Evolutionary conservation across 2,888 invertebrate genomes (phyloP).

Genomic region (Napeogenes inachia): DNA sequence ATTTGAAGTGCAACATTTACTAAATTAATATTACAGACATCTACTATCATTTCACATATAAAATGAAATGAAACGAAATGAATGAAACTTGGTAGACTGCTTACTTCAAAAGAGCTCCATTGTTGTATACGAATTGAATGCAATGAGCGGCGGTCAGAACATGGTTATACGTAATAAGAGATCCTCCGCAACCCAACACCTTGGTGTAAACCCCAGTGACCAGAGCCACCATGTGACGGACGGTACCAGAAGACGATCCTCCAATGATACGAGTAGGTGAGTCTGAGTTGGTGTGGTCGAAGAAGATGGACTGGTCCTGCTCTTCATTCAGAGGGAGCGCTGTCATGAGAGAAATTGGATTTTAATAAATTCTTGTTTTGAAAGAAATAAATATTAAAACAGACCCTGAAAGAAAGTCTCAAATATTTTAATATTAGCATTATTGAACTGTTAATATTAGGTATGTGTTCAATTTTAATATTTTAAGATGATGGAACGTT

Average conservation of each 20-base stretch:
- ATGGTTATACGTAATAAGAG: conserved; percentile 30
- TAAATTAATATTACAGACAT: too few species aligned
- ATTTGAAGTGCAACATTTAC: background rate
- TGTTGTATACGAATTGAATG: conserved; percentile 23
- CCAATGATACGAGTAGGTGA: conserved; percentile 34
- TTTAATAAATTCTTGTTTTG: too few species aligned
- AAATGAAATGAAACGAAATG: background rate
- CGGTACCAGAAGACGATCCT: conserved; percentile 35
- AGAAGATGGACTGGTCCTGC: background rate
- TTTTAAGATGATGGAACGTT: too few species aligned
- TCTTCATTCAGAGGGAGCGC: conserved; percentile 3
- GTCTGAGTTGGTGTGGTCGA: background rate
- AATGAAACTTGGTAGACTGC: background rate
- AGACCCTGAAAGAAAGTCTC: too few species aligned
- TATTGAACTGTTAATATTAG: too few species aligned
- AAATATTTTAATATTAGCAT: too few species aligned
- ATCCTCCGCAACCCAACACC: conserved; percentile 34
- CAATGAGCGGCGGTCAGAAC: conserved; percentile 44
- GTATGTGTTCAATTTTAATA: too few species aligned
- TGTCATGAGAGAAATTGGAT: background rate
- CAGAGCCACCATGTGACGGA: conserved; percentile 40
- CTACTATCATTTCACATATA: background rate
- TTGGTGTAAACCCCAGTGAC: conserved; percentile 31
- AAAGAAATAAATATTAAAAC: too few species aligned
- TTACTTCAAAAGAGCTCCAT: conserved; percentile 3